phyloP scores from a whole-genome alignment of 2,113 vertebrate genomes.

The Engystomops pustulosus region DNA sequence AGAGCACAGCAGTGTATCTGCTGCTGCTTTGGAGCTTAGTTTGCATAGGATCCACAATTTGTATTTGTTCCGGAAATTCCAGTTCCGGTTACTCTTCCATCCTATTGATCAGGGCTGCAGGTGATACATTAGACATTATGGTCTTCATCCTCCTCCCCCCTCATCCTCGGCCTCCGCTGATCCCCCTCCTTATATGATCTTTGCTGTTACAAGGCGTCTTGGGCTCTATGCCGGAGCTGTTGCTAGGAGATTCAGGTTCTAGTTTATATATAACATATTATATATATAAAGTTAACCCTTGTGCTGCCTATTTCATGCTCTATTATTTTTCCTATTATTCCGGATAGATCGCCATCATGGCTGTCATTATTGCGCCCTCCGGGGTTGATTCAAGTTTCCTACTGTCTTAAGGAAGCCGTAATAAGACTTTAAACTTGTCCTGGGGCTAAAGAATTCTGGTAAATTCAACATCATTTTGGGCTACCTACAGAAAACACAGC shows the following conservation, averaged over 20 bases:
- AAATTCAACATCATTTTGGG: too few species aligned
- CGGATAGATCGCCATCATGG: neutral
- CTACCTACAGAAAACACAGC: too few species aligned
- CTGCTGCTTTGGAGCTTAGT: too few species aligned
- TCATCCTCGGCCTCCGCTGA: neutral
- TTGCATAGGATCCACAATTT: too few species aligned
- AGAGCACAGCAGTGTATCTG: too few species aligned
- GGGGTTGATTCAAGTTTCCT: neutral
- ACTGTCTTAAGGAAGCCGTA: neutral
- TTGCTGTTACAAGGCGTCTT: neutral
- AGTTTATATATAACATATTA: conserved; percentile 31
- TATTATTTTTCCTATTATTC: neutral
- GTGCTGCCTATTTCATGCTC: neutral
- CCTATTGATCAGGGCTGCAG: too few species aligned
- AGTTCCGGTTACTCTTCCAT: too few species aligned
- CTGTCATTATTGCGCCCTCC: neutral
- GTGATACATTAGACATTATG: too few species aligned
- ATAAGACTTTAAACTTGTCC: neutral
- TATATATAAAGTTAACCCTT: neutral
- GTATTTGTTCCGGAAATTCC: too few species aligned
- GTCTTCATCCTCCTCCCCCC: neutral
- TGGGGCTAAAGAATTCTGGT: neutral
- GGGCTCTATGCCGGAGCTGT: neutral
- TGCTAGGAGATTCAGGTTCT: conserved; percentile 35
- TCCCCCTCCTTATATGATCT: conserved; percentile 6